A percentile compares a stretch with the other conserved stretches of the same genome.
phyloP scores from a whole-genome alignment of 2,797 vertebrate species.

The Crocidura indochinensis region DNA sequence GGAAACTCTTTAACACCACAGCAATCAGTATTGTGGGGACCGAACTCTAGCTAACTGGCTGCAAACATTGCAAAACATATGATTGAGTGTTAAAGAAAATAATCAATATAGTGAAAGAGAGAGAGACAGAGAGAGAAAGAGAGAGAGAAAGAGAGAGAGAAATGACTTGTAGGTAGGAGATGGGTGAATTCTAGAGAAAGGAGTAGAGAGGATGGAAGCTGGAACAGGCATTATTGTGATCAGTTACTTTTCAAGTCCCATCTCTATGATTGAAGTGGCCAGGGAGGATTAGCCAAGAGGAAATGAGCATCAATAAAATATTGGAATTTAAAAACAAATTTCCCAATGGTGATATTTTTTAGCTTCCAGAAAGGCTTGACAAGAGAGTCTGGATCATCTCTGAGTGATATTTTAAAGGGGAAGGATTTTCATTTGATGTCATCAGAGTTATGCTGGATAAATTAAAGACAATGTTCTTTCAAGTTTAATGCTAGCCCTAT shows the following conservation, averaged over 20 bases:
- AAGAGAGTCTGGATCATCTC: neutral
- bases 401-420: neutral
- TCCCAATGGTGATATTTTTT: neutral
- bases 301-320: neutral
- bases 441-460: neutral
- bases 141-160: neutral
- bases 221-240: neutral
- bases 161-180: neutral
- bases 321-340: neutral
- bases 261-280: neutral
- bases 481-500: neutral
- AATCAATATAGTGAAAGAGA: too few relatives aligned
- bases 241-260: neutral
- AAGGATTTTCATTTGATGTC: neutral
- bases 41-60: neutral
- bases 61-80: neutral
- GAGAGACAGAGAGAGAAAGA: neutral
- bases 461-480: neutral
- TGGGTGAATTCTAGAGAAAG: neutral
- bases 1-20: neutral
- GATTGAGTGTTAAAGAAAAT: neutral
- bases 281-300: neutral
- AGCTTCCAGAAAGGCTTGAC: neutral
- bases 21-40: neutral
- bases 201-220: neutral